A percentile compares a stretch with the other conserved stretches of the same genome.
Conservation (phyloP, 2,888 invertebrate genomes). For the Ceramica pisi region DNA sequence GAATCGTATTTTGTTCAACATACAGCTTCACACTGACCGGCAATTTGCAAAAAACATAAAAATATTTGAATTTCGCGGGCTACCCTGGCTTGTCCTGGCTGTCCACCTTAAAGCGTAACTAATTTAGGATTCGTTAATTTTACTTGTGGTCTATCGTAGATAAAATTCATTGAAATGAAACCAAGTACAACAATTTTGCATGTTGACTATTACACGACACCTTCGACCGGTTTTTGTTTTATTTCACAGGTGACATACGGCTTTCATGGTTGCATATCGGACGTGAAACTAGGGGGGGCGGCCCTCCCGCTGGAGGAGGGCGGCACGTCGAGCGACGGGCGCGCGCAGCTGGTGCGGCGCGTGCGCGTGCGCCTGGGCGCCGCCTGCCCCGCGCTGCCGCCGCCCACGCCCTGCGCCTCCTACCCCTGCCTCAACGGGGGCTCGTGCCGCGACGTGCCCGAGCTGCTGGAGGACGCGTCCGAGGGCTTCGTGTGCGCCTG, state of each 20-base stretch:
- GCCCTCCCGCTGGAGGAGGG: conserved; percentile 93
- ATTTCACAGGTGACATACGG: conserved; percentile 93
- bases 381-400: conserved; percentile 78
- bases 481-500: conserved; percentile 95
- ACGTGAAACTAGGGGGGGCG: conserved; percentile 94
- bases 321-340: conserved; percentile 79
- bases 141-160: no score
- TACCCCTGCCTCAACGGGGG: conserved; percentile 89
- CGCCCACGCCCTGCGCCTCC: conserved; percentile 82
- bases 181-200: no score
- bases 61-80: no score
- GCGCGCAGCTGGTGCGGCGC: conserved; percentile 80
- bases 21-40: no score
- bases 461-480: conserved; percentile 72
- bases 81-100: no score
- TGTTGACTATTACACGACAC: not conserved
- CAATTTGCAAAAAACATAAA: no score
- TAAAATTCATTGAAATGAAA: no score
- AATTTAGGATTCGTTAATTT: no score
- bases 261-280: conserved; percentile 97
- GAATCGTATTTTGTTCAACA: no score
- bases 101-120: no score
- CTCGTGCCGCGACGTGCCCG: conserved; percentile 90
- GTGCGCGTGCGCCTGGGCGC: conserved; percentile 78
- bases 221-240: not conserved